A percentile compares a stretch with the other conserved stretches of the same genome.
Evolutionary conservation across 1,140 invertebrate genomes (phyloP).

Genomic region (Macrostomum lignano): DNA sequence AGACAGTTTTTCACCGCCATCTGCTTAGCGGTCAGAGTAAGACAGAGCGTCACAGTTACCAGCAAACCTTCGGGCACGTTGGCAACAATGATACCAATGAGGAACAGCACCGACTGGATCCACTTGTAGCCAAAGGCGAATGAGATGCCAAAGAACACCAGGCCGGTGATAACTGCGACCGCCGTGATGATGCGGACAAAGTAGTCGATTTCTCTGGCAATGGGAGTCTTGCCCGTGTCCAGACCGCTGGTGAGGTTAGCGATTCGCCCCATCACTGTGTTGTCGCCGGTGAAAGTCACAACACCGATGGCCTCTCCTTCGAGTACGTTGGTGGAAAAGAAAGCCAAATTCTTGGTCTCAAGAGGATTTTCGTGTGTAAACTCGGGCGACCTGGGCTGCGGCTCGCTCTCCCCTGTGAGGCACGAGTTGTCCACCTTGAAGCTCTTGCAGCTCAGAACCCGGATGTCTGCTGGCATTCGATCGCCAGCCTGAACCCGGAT

Average conservation of each 20-base stretch:
- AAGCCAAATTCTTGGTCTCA: conserved; percentile 7
- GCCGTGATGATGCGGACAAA: conserved; percentile 30
- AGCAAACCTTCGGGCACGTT: conserved; percentile 55
- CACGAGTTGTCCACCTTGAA: conserved; percentile 36
- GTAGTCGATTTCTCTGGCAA: conserved; percentile 28
- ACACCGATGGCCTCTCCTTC: conserved; percentile 34
- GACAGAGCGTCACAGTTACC: conserved; percentile 35
- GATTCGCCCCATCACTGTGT: conserved; percentile 32
- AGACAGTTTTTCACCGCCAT: conserved; percentile 91
- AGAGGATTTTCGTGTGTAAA: conserved; percentile 7
- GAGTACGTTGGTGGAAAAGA: conserved; percentile 7
- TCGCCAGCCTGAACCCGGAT: conserved; percentile 81
- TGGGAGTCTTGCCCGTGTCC: conserved; percentile 28
- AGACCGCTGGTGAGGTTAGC: conserved; percentile 30
- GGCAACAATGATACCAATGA: conserved; percentile 75
- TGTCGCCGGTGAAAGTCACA: conserved; percentile 27
- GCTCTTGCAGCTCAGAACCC: conserved; percentile 56
- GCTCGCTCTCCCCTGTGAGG: conserved; percentile 6
- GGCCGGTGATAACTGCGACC: conserved; percentile 28
- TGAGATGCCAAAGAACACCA: conserved; percentile 25
- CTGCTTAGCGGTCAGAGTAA: conserved; percentile 68
- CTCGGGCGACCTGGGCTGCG: conserved; percentile 5
- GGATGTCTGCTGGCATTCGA: conserved; percentile 65
- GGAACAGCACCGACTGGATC: conserved; percentile 75
- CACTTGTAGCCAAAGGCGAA: conserved; percentile 31